phyloP scores from a whole-genome alignment of 2,113 vertebrate genomes.

The Myanophis thanlyinensis region DNA sequence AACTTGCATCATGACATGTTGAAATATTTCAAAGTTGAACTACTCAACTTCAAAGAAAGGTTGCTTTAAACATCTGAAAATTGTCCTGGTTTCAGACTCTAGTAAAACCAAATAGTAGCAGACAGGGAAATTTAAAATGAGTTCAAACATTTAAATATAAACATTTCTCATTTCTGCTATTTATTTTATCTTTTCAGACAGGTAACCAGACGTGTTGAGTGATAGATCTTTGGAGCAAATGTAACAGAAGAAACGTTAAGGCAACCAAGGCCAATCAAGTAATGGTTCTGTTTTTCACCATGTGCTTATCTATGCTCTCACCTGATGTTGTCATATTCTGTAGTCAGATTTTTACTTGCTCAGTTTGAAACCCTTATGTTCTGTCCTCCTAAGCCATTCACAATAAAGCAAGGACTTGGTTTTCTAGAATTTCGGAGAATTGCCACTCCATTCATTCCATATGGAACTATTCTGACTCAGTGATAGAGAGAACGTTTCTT shows the following conservation, averaged over 20 bases:
- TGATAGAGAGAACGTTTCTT: neutral
- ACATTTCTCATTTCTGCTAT: neutral
- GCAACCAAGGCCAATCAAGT: neutral
- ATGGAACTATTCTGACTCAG: neutral
- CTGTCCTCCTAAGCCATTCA: neutral
- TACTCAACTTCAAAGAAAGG: neutral
- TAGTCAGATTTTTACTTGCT: neutral
- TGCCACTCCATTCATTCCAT: neutral
- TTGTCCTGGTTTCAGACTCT: neutral
- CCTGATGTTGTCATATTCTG: neutral
- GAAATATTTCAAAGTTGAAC: neutral
- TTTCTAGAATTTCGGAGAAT: neutral
- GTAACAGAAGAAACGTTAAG: neutral
- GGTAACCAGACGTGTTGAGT: neutral
- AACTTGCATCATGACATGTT: neutral
- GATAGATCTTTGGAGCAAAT: neutral
- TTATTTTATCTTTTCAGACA: neutral
- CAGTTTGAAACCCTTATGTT: neutral
- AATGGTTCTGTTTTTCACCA: neutral
- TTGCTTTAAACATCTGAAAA: neutral
- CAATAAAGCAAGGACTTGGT: neutral
- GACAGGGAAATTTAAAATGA: neutral
- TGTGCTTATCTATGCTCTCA: neutral
- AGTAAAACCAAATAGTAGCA: neutral
- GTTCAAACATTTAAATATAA: neutral